Evolutionary conservation across 2,797 vertebrate genomes (phyloP), one percentile per base, ranked within the genome.

Genomic region (Paguma larvata): DNA sequence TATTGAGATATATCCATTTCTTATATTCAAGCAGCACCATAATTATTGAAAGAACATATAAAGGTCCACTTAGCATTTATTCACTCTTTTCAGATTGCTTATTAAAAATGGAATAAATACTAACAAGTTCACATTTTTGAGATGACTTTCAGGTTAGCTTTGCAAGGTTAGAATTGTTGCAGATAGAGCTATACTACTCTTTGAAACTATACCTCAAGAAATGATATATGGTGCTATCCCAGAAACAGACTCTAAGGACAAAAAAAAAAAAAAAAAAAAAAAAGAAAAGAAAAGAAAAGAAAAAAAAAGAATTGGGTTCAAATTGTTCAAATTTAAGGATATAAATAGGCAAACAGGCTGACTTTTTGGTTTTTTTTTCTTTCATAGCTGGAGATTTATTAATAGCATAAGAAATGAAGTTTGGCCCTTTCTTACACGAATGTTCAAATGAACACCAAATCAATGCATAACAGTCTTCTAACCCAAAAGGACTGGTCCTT

Each of bases 191-290:
- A 91, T 14, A 75, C 2, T 83, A 73, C 10, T 92, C 67, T 91
- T 41, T 62, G 53, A 89, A 83, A 82, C 0, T 30, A 11, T 2
- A 72, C 18, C 62, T 89, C 18, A 25, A 72, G n/a, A 94, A 91
- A 2, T 88, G 6, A 63, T 89, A 53, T 12, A 38, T 14, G 75
- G 84, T 41, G 59, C 5, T 21, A 91, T 18, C n/a, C 75, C 32
- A 41, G 6, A 91, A 93, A 80, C 2, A 85, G 2, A 56, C 1
- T 44, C 12, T 30, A 75, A 95, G 67, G 27, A 12, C 30, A 59
- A 95, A 95, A 70, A 85, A 92, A 95, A 53, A 65, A 91, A 95
- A 85, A 2, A 38, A 95, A 53, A 65, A 91, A 95, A 88, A 2
- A 2, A 65, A 13, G 46, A 16, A 53, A 85, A n/a, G n/a, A 91